A percentile compares a stretch with the other conserved stretches of the same genome.
Evolutionary conservation across 2,888 invertebrate species (phyloP).

Genomic region (Nyleta sp.): DNA sequence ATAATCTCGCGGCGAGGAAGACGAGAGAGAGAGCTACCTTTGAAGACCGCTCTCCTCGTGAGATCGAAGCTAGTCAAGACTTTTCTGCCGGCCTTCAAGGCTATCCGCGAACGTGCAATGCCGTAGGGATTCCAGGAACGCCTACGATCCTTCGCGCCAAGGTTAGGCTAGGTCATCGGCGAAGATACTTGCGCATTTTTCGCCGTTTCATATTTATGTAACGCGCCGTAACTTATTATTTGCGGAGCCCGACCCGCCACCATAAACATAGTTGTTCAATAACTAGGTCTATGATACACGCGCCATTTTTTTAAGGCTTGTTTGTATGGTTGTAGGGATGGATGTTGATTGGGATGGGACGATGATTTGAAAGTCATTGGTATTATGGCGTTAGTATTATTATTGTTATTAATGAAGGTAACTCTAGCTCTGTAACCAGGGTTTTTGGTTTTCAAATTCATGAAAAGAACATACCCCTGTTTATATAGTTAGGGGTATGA

Average conservation of each 20-base stretch:
- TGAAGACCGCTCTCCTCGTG: constrained; percentile 64
- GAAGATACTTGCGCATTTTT: constrained; percentile 31
- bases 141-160: constrained; percentile 67
- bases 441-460: no score
- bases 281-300: constrained; percentile 1
- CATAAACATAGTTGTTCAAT: constrained; percentile 21
- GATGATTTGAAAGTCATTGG: no score
- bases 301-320: no score
- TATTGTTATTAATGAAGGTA: no score
- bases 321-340: no score
- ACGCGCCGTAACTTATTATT: constrained; percentile 29
- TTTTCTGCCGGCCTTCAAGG: constrained; percentile 63
- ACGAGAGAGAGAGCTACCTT: constrained; percentile 56
- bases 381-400: no score
- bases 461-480: no score
- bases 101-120: constrained; percentile 65
- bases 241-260: neutral
- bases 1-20: constrained; percentile 52
- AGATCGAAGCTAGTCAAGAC: constrained; percentile 68
- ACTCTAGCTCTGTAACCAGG: no score
- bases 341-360: no score
- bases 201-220: constrained; percentile 39
- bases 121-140: constrained; percentile 73
- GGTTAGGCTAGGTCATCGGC: constrained; percentile 55
- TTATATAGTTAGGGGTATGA: no score